Evolutionary conservation across 2,113 vertebrate genomes (phyloP), one percentile per base, ranked within the genome.

Genomic region (Lagopus leucura): DNA sequence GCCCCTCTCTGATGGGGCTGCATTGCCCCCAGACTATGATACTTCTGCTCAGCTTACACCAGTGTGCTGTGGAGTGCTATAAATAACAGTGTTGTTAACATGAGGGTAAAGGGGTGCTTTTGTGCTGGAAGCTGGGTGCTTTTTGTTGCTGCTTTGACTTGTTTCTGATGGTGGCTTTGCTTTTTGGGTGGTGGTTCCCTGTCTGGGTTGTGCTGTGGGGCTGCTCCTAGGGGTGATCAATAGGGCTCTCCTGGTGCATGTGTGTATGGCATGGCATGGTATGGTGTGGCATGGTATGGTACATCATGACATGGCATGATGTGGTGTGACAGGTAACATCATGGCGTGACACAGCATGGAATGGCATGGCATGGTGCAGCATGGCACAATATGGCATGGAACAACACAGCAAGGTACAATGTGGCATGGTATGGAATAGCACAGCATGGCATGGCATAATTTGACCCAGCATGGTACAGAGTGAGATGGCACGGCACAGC

Each of bases 61-160:
- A 1, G 70, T 6, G 7, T 5, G 0, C 72, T 66, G 22, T 1
- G 20, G 15, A 67, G 34, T 14, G 22, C 17, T 2, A 0, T 42
- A 57, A 57, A 48, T 52, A 57, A 38, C 64, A 55, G 42, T 2
- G 6, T 10, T 11, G 17, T 74, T 94, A 34, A 90, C 58, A 11
- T 40, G 73, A 20, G 38, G 65, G 14, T 10, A 34, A 38, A 65
- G 71, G 32, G 20, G 6, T 38, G 18, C 0, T 75, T 77, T 88
- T 5, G 11, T 34, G 64, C 48, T 30, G 40, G 7, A 4, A 24
- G 45, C 15, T 40, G 25, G 63, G 89, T 42, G 48, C 13, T 82
- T 73, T 74, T 50, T 58, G 27, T 25, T 2, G 2, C 34, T 0
- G 2, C 69, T 84, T 91, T 0, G 1, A 60, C n/a, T 24, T 0